Base-by-base conservation (phyloP, 1,140 invertebrate genomes). In the Macrotrachela quadricornifera region DNA sequence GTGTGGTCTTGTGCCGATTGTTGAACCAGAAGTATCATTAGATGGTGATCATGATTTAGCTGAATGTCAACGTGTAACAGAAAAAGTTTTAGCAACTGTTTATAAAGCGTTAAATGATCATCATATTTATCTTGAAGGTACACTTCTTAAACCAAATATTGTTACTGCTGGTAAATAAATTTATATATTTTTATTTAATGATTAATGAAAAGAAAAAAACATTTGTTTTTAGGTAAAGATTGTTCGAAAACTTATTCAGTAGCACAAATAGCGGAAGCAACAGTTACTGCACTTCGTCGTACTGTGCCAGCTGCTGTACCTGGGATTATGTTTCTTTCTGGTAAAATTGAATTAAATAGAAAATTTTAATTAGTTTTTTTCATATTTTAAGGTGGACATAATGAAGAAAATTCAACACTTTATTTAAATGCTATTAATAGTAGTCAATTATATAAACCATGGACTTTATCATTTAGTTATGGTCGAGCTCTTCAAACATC, bases 131-230 rank as follows among this genome's bases (percentile, higher is more conserved):
- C 75, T 97, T 57, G 92, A 97, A 70, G 92, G 92, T 60, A 95
- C 90, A 16, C 76, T 99, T 6, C 75, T 97, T 50, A 97, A 97
- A 69, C 91, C 92, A 13, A 97, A 97, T 76, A 97, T 97, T 88
- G 85, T 85, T 11, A 91, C 85, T 14, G 76, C 85, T 52, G 87
- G 70, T 36, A 83, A 90, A 71, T 76, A 4, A 30, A 8, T 30
- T 30, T 8, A 30, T 30, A 30, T 4, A 8, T 30, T 30, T 30
- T 2, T 30, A 30, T 30, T 2, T 8, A 30, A 4, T 30, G 2
- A 2, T 8, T 30, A 30, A 2, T 30, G 8, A 2, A 30, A 30
- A 2, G 2, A 4, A 30, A 30, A 30, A 4, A 30, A 30, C 2
- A 4, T 2, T n/a, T n/a, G n/a, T n/a, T 30, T 30, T 8, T 30